Base-by-base conservation (phyloP, 30 jellyfish, hydroid and myxozoan genomes). In the Aurelia coerulea region DNA sequence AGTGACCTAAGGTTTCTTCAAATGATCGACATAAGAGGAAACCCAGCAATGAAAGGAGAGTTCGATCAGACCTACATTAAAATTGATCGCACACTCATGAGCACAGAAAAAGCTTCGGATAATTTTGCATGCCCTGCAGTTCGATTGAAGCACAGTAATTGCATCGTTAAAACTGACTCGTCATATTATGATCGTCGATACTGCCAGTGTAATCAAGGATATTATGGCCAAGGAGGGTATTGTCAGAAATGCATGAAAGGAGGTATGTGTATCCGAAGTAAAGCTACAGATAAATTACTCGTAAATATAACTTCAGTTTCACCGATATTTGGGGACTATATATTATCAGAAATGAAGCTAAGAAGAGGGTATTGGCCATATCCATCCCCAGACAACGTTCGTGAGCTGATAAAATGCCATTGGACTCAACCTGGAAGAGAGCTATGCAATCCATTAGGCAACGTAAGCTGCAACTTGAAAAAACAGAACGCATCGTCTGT, bases 161-260 rank as follows among this genome's bases (percentile, higher is more conserved):
- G 87, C 32, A 56, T 49, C 10, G 56, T 88, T 35, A n/a, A 34
- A n/a, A 50, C 42, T 58, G 87, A 88, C 62, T 70, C 96, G 32
- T 52, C 83, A 10, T 88, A 77, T 59, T 88, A 75, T 68, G 91
- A 71, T 56, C 77, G 91, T 17, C 39, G 71, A 62, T 62, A 67
- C 59, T 88, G 96, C 77, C 68, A 51, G 62, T 88, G 96, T 49
- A 74, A 54, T 15, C 71, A n/a, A 18, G 89, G 87, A 7, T 69
- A 58, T 63, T 88, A 68, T 67, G 96, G 96, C 35, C 81, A 52
- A 10, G 90, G 96, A 11, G 96, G 96, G 42, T 69, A 58, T 70
- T 88, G 96, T 35, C 29, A 37, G 69, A 52, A 54, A 23, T 88
- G 96, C 70, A 67, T 88, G 76, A 16, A 5, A 10, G 96, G 96